Evolutionary conservation across 2,888 invertebrate species (phyloP).

Genomic region (Acrobasis suavella): DNA sequence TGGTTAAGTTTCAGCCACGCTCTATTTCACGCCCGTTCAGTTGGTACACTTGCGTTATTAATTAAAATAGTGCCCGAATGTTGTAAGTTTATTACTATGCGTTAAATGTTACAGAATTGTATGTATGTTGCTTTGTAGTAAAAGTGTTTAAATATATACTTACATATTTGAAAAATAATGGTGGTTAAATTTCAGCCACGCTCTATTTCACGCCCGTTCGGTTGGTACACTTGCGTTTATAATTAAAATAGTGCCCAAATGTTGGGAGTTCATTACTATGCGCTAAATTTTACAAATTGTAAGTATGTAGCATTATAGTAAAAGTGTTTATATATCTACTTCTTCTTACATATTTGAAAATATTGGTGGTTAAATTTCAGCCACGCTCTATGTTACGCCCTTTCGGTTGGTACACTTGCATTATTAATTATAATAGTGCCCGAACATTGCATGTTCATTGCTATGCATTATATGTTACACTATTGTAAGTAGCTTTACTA

Average conservation of each 20-base stretch:
- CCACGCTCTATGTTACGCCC: constrained; percentile 56
- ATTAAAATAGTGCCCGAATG: constrained; percentile 46
- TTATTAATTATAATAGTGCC: constrained; percentile 52
- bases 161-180: no score
- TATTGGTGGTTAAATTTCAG: constrained; percentile 55
- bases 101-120: neutral
- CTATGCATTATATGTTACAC: constrained; percentile 14
- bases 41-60: constrained; percentile 48
- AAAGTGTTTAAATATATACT: no score
- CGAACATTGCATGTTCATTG: constrained; percentile 38
- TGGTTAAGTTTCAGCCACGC: constrained; percentile 54
- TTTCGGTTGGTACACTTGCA: constrained; percentile 44
- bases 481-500: neutral
- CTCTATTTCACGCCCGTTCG: constrained; percentile 54
- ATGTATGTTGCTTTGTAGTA: no score
- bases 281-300: neutral
- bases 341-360: no score
- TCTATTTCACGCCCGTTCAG: constrained; percentile 53
- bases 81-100: constrained; percentile 35
- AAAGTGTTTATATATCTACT: no score
- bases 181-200: constrained; percentile 54
- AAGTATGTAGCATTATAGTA: no score
- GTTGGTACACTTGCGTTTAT: constrained; percentile 47
- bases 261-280: constrained; percentile 35
- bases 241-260: constrained; percentile 48